Evolutionary conservation across 2,888 invertebrate species (phyloP).

Genomic region (Oligia fasciuncula): DNA sequence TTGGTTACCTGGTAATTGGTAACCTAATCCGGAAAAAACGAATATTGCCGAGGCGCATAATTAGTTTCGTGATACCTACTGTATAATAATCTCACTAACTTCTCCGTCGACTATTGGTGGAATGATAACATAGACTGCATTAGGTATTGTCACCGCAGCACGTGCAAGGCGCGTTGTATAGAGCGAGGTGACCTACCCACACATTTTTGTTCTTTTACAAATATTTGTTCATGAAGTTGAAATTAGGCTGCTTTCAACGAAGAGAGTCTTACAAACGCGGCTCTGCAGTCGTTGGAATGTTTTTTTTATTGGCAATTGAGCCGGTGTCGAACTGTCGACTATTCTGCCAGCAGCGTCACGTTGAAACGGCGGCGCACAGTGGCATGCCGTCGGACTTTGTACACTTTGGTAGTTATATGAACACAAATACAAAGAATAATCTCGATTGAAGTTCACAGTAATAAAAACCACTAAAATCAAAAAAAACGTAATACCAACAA

Average conservation of each 20-base stretch:
- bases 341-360: too few relatives aligned
- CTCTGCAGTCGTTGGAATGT: not conserved
- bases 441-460: too few relatives aligned
- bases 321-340: not conserved
- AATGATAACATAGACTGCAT: slow-evolving; percentile 34
- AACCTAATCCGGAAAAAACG: not conserved
- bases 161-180: not conserved
- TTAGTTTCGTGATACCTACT: slow-evolving; percentile 16
- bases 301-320: not conserved
- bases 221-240: not conserved
- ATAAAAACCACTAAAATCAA: too few relatives aligned
- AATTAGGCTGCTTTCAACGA: not conserved
- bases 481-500: too few relatives aligned
- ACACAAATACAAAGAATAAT: not conserved
- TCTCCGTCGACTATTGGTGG: slow-evolving; percentile 27
- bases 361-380: too few relatives aligned
- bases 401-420: not conserved
- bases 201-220: not conserved
- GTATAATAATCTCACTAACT: slow-evolving; percentile 28
- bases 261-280: not conserved
- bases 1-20: not conserved
- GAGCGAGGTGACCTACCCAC: not conserved
- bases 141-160: slow-evolving; percentile 15
- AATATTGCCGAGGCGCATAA: slow-evolving; percentile 1
- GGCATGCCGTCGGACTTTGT: too few relatives aligned